phyloP scores from a whole-genome alignment of 2,797 vertebrate genomes.

The Macroramphosus scolopax region DNA sequence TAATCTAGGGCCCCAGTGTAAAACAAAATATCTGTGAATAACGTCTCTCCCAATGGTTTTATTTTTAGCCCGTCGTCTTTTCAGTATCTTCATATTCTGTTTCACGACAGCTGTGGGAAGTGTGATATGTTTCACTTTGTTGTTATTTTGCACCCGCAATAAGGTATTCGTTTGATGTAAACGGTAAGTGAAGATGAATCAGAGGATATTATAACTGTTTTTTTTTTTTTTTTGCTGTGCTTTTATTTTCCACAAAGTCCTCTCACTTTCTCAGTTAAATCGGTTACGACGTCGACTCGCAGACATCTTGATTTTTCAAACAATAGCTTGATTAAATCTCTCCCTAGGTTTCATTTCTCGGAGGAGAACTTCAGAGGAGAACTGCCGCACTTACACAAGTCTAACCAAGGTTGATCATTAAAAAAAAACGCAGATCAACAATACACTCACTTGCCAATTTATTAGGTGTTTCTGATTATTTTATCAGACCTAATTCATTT shows the following conservation, averaged over 20 bases:
- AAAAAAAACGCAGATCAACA: too few relatives aligned
- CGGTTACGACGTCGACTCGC: too few relatives aligned
- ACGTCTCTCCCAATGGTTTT: slow-evolving; percentile 20
- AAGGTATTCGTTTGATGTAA: too few relatives aligned
- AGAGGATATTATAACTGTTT: slow-evolving; percentile 5
- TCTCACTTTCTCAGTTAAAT: too few relatives aligned
- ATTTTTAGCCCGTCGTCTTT: slow-evolving; percentile 32
- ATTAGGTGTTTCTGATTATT: too few relatives aligned
- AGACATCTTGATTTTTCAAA: too few relatives aligned
- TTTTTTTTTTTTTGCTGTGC: not conserved
- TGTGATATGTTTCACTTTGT: slow-evolving; percentile 16
- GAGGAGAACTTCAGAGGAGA: slow-evolving; percentile 21
- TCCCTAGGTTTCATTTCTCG: slow-evolving; percentile 3
- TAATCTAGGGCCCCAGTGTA: slow-evolving; percentile 18
- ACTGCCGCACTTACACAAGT: too few relatives aligned
- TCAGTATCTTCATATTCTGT: slow-evolving; percentile 16
- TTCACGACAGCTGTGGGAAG: slow-evolving; percentile 12
- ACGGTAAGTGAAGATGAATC: too few relatives aligned
- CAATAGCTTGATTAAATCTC: slow-evolving; percentile 32
- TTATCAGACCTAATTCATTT: too few relatives aligned
- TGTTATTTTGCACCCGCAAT: slow-evolving; percentile 9
- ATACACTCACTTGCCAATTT: too few relatives aligned
- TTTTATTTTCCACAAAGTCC: too few relatives aligned
- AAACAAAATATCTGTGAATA: slow-evolving; percentile 25
- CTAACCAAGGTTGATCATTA: too few relatives aligned